Evolutionary conservation across 2,113 vertebrate genomes (phyloP), one percentile per base, ranked within the genome.

Genomic region (Sylvietta virens): DNA sequence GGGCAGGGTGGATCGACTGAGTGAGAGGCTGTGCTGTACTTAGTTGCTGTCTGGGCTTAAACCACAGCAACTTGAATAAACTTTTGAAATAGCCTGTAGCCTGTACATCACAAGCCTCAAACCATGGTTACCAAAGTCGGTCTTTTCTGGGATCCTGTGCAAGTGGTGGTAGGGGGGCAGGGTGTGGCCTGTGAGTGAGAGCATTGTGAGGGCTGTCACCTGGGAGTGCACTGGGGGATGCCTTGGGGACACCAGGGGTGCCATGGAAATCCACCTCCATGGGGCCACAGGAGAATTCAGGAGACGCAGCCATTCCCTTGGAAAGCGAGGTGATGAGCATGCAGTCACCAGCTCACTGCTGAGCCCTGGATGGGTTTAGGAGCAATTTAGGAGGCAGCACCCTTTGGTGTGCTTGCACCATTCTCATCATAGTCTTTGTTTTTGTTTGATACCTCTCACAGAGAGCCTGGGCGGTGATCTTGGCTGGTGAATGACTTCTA

Each of bases 291-390:
- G 64, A 56, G 65, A 71, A 51, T 62, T 19, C 50, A 24, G 44
- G 50, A 71, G 42, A 45, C 13, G 28, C 33, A 57, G 24, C 58
- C 44, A 35, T 69, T n/a, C 35, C 26, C 16, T 27, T 26, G 18
- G 7, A 15, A 42, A 56, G 54, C 0, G 0, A 67, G 62, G 40
- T 19, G 54, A 37, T 0, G 15, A 72, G 24, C 3, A 11, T 53
- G 51, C 58, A 58, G 57, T 39, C 13, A 22, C 37, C 72, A 50
- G 62, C 27, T 76, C 57, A 27, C 73, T 28, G 35, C 33, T 27
- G 13, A 65, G 51, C 37, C 51, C 44, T 9, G 39, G 44, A 11
- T 7, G 27, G n/a, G 60, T 54, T 79, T 47, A 58, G 51, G 39
- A 72, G 11, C 39, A 65, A 26, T 37, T 15, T 42, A 33, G 37